phyloP scores from a whole-genome alignment of 1,140 invertebrate genomes.

The Cydia amplana region DNA sequence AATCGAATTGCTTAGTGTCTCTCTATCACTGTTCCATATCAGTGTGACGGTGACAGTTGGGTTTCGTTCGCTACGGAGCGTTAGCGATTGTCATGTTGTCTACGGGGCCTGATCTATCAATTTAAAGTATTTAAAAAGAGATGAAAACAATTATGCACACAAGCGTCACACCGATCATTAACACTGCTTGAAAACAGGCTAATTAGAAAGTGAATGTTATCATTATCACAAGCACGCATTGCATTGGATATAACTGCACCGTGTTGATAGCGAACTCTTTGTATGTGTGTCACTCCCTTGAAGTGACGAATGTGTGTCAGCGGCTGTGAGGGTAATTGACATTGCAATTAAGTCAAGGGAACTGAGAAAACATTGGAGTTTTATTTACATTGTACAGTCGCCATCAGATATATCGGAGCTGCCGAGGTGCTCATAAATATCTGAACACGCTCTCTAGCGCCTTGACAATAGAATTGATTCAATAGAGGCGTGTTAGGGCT shows the following conservation, averaged over 20 bases:
- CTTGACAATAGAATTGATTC: too few species aligned
- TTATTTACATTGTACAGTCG: neutral
- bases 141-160: neutral
- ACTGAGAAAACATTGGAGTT: constrained; percentile 2
- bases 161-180: neutral
- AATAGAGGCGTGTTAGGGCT: too few species aligned
- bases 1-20: too few species aligned
- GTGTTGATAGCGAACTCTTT: neutral
- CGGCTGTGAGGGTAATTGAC: neutral
- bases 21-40: too few species aligned
- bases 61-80: too few species aligned
- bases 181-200: neutral
- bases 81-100: too few species aligned
- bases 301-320: neutral
- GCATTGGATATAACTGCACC: neutral
- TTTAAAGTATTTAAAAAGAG: too few species aligned
- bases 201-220: neutral
- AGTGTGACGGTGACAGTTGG: too few species aligned
- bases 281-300: neutral
- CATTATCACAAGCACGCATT: neutral
- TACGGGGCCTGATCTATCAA: too few species aligned
- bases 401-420: too few species aligned
- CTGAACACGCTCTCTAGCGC: too few species aligned
- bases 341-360: constrained; percentile 7
- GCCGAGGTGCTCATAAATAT: too few species aligned